Percentiles rank a stretch among this genome's conserved stretches.
These are phyloP conservation scores for Orussus abietinus DNA, from an alignment of 1,140 invertebrate species.

Conservation along the genomic window DNA sequence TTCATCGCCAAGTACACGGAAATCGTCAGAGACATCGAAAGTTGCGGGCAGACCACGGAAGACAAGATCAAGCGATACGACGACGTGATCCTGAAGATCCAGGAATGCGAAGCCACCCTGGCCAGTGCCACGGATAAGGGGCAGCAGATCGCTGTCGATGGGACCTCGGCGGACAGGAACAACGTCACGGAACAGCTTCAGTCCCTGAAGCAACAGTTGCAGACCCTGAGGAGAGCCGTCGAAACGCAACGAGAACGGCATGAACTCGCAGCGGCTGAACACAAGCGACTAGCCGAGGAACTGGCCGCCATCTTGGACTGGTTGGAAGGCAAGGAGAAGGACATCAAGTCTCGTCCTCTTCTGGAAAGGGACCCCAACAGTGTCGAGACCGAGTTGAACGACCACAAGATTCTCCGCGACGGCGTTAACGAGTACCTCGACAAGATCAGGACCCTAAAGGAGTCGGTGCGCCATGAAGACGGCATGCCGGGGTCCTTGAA, in stretches of 20 bases:
- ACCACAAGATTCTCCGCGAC: constrained; percentile 68
- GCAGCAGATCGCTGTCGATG: constrained; percentile 84
- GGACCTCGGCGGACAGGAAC: constrained; percentile 79
- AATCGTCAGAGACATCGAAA: constrained; percentile 80
- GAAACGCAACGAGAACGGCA: constrained; percentile 83
- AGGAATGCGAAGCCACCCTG: constrained; percentile 83
- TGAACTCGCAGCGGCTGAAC: constrained; percentile 81
- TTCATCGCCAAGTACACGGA: constrained; percentile 85
- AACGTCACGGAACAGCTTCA: constrained; percentile 84
- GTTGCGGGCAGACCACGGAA: constrained; percentile 70
- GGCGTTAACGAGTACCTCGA: constrained; percentile 71
- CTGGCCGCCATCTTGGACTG: constrained; percentile 78
- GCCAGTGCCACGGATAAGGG: constrained; percentile 86
- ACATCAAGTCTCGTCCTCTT: constrained; percentile 76
- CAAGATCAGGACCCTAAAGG: constrained; percentile 65
- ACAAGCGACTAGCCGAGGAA: constrained; percentile 75
- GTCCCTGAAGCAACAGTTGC: constrained; percentile 78
- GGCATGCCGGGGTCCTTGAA: constrained; percentile 72
- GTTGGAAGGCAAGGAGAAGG: constrained; percentile 79
- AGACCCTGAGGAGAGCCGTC: constrained; percentile 73
- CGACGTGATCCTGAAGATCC: constrained; percentile 77
- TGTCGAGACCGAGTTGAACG: constrained; percentile 76
- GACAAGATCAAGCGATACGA: constrained; percentile 86
- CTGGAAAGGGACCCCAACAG: constrained; percentile 73
- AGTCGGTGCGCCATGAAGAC: constrained; percentile 67